Conservation (phyloP, 2,797 vertebrate species). For the Pteropus rufus region DNA sequence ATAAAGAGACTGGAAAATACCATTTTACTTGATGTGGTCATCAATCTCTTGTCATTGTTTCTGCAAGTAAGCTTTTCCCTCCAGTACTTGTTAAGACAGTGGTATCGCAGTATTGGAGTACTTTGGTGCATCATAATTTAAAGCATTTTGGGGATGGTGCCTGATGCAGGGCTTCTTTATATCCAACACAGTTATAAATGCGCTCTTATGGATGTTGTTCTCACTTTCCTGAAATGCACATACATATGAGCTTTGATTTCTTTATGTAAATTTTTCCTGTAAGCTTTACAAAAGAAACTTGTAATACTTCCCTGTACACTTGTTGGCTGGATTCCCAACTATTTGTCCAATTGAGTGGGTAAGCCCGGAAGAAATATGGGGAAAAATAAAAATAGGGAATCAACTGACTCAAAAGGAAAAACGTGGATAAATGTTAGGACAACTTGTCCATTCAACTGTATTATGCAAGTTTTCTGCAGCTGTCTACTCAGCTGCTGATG, state of each 20-base stretch:
- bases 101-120: background rate
- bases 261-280: background rate
- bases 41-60: background rate
- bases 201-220: background rate
- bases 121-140: background rate
- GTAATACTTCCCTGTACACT: background rate
- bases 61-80: background rate
- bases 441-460: background rate
- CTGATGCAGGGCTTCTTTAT: background rate
- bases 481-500: constrained; percentile 38
- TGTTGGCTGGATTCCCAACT: constrained; percentile 18
- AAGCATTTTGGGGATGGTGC: background rate
- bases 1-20: constrained; percentile 27
- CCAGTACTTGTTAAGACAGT: background rate
- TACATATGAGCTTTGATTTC: constrained; percentile 14
- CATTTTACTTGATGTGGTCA: background rate
- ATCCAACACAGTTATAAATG: background rate
- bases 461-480: constrained; percentile 61
- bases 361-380: constrained; percentile 7
- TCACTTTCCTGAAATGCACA: constrained; percentile 6
- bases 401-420: constrained; percentile 38
- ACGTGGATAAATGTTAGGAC: background rate
- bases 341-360: background rate
- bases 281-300: background rate
- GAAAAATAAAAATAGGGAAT: constrained; percentile 33